Evolutionary conservation across 2,888 invertebrate genomes (phyloP).

Genomic region (Drosophila siamana): DNA sequence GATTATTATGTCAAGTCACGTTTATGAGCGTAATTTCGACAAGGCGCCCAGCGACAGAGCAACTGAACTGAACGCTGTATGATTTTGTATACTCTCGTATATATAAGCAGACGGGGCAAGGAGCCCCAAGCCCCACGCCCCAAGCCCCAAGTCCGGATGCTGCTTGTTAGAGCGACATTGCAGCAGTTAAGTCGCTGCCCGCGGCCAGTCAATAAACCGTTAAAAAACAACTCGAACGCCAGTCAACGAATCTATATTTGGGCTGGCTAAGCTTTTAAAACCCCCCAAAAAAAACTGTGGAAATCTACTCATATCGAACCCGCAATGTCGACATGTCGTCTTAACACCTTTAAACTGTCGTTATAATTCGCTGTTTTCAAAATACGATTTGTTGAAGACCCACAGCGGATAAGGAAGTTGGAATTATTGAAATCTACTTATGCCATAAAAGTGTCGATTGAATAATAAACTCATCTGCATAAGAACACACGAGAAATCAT

Average conservation of each 20-base stretch:
- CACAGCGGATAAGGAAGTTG: no score
- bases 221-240: slow-evolving; percentile 70
- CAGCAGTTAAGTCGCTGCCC: slow-evolving; percentile 75
- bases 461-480: no score
- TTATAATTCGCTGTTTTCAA: neutral
- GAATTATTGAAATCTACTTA: no score
- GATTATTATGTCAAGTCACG: slow-evolving; percentile 85
- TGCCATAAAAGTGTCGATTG: no score
- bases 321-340: neutral
- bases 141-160: slow-evolving; percentile 46
- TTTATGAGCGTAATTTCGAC: slow-evolving; percentile 83
- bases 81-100: slow-evolving; percentile 3
- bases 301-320: neutral
- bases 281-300: slow-evolving; percentile 11
- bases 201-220: slow-evolving; percentile 83
- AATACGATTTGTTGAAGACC: no score
- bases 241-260: slow-evolving; percentile 34
- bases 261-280: slow-evolving; percentile 25
- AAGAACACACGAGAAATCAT: no score
- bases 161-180: slow-evolving; percentile 74
- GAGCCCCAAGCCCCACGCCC: slow-evolving; percentile 17
- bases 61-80: slow-evolving; percentile 38
- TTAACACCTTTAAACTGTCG: neutral
- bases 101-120: slow-evolving; percentile 2
- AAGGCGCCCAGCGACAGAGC: slow-evolving; percentile 53